A percentile compares a stretch with the other conserved stretches of the same genome.
These are phyloP conservation scores for Solenodon paradoxus DNA, from an alignment of 2,113 vertebrate species.

Conservation along the genomic window DNA sequence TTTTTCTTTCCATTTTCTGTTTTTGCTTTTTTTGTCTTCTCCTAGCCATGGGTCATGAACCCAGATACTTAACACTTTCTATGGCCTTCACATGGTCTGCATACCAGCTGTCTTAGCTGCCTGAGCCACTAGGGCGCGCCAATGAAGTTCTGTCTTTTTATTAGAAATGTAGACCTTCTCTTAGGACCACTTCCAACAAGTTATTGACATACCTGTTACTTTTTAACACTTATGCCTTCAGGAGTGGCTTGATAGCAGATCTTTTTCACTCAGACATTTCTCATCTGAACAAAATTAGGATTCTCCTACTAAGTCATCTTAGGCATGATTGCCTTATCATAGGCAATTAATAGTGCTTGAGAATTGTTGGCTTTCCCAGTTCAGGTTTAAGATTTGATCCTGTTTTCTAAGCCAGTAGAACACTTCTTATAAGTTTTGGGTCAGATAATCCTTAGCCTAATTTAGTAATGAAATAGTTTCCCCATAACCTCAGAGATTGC, in stretches of 20 bases:
- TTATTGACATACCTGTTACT: not conserved
- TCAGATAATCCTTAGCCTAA: not conserved
- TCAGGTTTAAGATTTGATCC: too few species aligned
- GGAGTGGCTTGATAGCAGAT: not conserved
- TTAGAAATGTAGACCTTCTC: not conserved
- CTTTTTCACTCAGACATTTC: not conserved
- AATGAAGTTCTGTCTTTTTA: not conserved
- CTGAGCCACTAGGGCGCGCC: too few species aligned
- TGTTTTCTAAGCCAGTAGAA: too few species aligned
- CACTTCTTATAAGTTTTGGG: too few species aligned
- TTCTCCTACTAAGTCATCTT: not conserved
- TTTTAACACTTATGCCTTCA: not conserved
- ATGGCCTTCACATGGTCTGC: too few species aligned
- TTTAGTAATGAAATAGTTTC: not conserved
- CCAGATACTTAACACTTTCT: too few species aligned
- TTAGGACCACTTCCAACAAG: not conserved
- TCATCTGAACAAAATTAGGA: not conserved
- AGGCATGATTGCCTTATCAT: too few species aligned
- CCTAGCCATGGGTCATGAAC: too few species aligned
- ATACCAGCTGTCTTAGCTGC: too few species aligned
- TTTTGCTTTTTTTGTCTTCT: too few species aligned
- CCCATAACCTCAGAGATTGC: not conserved
- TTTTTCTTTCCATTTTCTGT: too few species aligned
- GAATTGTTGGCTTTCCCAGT: too few species aligned
- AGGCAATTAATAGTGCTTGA: not conserved